A percentile compares a stretch with the other conserved stretches of the same genome.
Evolutionary conservation across 2,888 invertebrate species (phyloP).

Genomic region (Drosophila falleni): DNA sequence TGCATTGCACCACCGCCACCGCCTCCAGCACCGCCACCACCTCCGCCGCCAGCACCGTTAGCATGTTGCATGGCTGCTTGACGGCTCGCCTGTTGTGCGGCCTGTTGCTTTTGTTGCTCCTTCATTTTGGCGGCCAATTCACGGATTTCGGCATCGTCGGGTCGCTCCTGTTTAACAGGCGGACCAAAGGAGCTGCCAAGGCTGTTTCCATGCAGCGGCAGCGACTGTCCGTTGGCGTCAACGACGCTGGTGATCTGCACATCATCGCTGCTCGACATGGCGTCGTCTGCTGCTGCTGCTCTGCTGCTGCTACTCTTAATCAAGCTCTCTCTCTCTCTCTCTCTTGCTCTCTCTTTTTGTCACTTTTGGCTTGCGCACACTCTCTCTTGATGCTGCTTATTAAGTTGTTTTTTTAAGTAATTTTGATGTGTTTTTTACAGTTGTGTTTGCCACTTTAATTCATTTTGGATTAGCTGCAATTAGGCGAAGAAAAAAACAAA

Average conservation of each 20-base stretch:
- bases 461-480: conserved; percentile 52
- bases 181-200: conserved; percentile 76
- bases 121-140: conserved; percentile 95
- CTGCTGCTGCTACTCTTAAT: conserved; percentile 19
- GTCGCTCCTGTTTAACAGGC: conserved; percentile 84
- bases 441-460: conserved; percentile 36
- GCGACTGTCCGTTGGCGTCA: conserved; percentile 83
- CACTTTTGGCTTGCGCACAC: conserved; percentile 10
- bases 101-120: conserved; percentile 90
- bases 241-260: conserved; percentile 82
- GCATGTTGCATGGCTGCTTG: conserved; percentile 69
- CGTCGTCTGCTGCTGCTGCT: conserved; percentile 9
- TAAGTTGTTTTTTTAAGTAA: conserved; percentile 16
- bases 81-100: conserved; percentile 81
- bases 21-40: neutral
- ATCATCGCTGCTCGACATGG: conserved; percentile 70
- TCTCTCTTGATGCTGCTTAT: conserved; percentile 1
- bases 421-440: conserved; percentile 20
- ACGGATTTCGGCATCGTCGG: conserved; percentile 94
- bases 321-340: conserved; percentile 20
- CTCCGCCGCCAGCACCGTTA: conserved; percentile 52
- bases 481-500: conserved; percentile 14
- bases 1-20: conserved; percentile 53
- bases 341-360: neutral
- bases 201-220: conserved; percentile 83